phyloP scores from a whole-genome alignment of 2,888 invertebrate genomes.

The Neuroscelio doddi region DNA sequence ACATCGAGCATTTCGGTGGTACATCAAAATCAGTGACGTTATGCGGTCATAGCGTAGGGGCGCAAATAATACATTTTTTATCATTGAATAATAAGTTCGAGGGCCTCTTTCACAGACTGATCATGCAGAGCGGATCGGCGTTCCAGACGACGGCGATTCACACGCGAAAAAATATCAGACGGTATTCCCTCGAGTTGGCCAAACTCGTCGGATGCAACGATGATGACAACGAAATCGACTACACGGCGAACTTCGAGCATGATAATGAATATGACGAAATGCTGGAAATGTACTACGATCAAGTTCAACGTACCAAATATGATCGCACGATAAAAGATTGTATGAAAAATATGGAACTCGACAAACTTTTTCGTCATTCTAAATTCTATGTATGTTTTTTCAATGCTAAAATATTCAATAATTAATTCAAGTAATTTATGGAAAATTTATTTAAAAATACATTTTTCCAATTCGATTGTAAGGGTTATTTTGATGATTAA shows the following conservation, averaged over 20 bases:
- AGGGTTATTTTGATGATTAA: too few species aligned
- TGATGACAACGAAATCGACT: neutral
- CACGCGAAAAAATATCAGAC: conserved; percentile 39
- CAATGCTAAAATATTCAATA: too few species aligned
- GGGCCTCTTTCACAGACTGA: conserved; percentile 60
- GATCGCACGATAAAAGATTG: conserved; percentile 48
- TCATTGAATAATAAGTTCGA: conserved; percentile 58
- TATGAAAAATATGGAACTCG: conserved; percentile 41
- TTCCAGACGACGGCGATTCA: conserved; percentile 47
- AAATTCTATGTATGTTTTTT: conserved; percentile 18
- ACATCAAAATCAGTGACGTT: conserved; percentile 56
- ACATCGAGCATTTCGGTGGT: too few species aligned
- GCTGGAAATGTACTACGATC: conserved; percentile 3
- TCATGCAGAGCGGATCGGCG: conserved; percentile 58
- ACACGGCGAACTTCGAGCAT: neutral
- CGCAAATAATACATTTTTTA: conserved; percentile 52
- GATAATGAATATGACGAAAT: conserved; percentile 1
- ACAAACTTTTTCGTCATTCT: conserved; percentile 8
- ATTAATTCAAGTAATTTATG: too few species aligned
- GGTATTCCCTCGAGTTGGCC: conserved; percentile 51
- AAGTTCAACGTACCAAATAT: conserved; percentile 12
- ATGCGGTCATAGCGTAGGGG: conserved; percentile 60
- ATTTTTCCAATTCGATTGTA: too few species aligned
- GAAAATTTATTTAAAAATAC: too few species aligned
- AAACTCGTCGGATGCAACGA: conserved; percentile 46